These are phyloP conservation scores for Eidolon helvum DNA, from an alignment of 2,113 vertebrate genomes.

Conservation along the genomic window DNA sequence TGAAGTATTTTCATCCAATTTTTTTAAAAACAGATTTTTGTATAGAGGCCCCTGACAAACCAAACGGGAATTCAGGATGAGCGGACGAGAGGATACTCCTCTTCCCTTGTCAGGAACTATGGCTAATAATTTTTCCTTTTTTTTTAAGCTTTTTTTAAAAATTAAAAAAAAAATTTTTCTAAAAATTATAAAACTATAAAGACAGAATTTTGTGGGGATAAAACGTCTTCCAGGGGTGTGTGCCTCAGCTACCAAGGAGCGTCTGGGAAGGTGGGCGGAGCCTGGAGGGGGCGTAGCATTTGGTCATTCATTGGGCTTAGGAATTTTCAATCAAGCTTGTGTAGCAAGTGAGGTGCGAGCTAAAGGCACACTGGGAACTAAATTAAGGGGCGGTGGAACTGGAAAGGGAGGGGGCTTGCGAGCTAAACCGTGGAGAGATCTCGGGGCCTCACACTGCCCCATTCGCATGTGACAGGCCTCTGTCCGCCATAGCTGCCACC, in stretches of 20 bases:
- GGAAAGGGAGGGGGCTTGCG: background rate
- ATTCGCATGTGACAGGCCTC: background rate
- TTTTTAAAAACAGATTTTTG: constrained; percentile 22
- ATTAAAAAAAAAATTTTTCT: constrained; percentile 48
- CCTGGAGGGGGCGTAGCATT: background rate
- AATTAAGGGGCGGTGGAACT: background rate
- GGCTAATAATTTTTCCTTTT: too few species aligned
- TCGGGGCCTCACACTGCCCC: background rate
- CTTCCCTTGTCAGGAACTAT: constrained; percentile 24
- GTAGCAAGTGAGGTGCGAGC: constrained; percentile 29
- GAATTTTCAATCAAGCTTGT: background rate
- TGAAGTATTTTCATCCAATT: background rate
- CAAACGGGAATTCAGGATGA: constrained; percentile 27
- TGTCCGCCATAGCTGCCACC: accelerated
- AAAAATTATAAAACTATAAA: constrained; percentile 49
- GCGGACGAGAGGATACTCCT: background rate
- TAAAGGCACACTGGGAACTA: constrained; percentile 45
- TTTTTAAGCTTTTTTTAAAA: background rate
- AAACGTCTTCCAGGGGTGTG: background rate
- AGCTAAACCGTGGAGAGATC: background rate
- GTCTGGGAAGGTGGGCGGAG: background rate
- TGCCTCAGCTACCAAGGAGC: background rate
- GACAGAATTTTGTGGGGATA: background rate
- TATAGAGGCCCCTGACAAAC: constrained; percentile 26
- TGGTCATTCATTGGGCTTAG: background rate